Evolutionary conservation across 1,140 invertebrate genomes (phyloP), one percentile per base, ranked within the genome.

Genomic region (Drosophila prosaltans): DNA sequence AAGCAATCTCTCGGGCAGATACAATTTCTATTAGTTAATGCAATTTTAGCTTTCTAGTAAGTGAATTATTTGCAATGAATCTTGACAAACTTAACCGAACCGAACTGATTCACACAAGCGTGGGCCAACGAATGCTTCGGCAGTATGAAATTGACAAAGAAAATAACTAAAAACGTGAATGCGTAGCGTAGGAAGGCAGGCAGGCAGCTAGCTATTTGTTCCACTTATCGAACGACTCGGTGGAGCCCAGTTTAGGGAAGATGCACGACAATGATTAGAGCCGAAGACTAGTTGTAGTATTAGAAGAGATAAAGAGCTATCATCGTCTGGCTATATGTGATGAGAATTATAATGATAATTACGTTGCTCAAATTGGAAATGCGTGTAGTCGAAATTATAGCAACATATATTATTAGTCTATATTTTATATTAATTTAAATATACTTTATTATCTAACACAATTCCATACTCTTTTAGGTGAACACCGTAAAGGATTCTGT

Each of bases 401-500:
- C 57, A 30, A 40, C 16, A 16, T 40, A 21, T n/a, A 58, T 58
- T 58, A 26, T 39, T 39, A 24, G 16, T 39, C 1, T 40, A 9
- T 48, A 24, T 62, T 30, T 48, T 4, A 30, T 30, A 36, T 26
- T 26, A 26, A 26, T 26, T 9, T 51, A 43, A 11, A 40, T 43
- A 26, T 51, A 51, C 9, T 51, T 51, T 8, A 10, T 48, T 48
- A 60, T 58, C 30, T 70, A 51, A 39, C 24, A 7, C 45, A 69
- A 76, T 24, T 45, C 6, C 45, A 45, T 36, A 11, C 39, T 54
- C 58, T 80, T 92, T 3, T 92, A 95, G 94, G 96, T 97, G 0
- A 95, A 97, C 93, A 96, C 96, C 95, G 95, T 96, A 94, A 78
- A 95, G 95, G 95, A 96, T 75, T 94, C 95, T 1, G 95, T 97